Conservation (phyloP, 2,888 invertebrate genomes). For the Ormyrus pomaceus region DNA sequence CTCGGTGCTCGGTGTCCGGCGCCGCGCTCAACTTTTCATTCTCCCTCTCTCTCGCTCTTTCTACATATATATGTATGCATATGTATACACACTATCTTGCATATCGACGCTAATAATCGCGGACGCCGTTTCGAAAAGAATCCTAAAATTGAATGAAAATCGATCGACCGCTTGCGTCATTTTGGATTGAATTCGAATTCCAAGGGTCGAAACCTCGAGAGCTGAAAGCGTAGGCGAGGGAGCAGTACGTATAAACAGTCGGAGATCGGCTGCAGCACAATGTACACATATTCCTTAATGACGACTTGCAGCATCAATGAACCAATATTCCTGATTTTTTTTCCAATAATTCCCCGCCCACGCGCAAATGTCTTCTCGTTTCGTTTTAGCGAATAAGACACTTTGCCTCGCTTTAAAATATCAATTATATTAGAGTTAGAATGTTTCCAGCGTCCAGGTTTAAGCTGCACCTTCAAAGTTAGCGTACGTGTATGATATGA, state of each 20-base stretch:
- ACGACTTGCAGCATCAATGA: too few species aligned
- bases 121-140: neutral
- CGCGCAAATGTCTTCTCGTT: neutral
- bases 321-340: too few species aligned
- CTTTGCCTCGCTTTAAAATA: neutral
- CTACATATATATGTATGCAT: too few species aligned
- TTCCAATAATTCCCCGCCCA: neutral
- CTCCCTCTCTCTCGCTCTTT: neutral
- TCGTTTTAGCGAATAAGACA: neutral
- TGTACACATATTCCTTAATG: neutral
- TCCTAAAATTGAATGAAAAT: neutral
- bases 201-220: too few species aligned
- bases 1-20: too few species aligned
- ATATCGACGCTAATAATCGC: constrained; percentile 40
- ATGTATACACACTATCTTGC: too few species aligned
- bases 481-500: constrained; percentile 16
- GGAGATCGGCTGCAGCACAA: constrained; percentile 3
- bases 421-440: neutral
- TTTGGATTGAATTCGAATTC: too few species aligned
- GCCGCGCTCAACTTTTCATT: neutral
- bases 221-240: too few species aligned
- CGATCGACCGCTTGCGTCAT: too few species aligned
- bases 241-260: neutral
- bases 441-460: constrained; percentile 9
- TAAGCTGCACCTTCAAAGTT: constrained; percentile 30